Base-by-base conservation (phyloP, 2,888 invertebrate genomes). In the Thymelicus sylvestris region DNA sequence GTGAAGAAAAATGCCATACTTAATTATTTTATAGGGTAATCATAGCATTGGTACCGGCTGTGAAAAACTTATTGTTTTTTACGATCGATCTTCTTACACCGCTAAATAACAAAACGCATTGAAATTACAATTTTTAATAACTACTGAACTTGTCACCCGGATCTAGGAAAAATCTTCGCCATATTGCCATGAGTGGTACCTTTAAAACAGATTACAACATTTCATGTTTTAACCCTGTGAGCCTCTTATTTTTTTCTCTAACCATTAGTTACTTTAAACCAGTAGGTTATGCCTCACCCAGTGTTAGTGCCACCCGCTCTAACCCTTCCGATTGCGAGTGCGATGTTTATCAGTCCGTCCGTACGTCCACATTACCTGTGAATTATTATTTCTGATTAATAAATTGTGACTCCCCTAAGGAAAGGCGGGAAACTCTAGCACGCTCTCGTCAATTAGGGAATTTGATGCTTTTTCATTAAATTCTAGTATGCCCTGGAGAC, bases 371-470 rank as follows among this genome's bases (percentile, higher is more conserved):
- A 88, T 93, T 92, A 91, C 91, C 88, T 81, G 92, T 93, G 92
- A 93, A 92, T 92, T 93, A 93, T 93, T 92, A 93, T 93, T 93
- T 93, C 91, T 93, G 93, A 93, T 93, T 93, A 93, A 93, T 93
- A 93, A 92, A 92, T 91, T 92, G 91, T 88, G 81, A 76, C 85
- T 86, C 93, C 89, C 89, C 62, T 62, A 85, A 83, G 92, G 84
- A 79, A 65, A 74, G 78, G 78, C 81, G 86, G 85, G 86, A 81
- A 83, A 79, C 81, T 76, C 76, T 78, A 84, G 80, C 89, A 87
- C 86, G 83, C 82, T 80, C 82, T 82, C 81, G 85, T 91, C 91
- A 90, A 90, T 93, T 92, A 91, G 84, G 89, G 84, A 87, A 91
- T 92, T 92, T 91, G 92, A 92, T 91, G 92, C 84, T 88, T 87